These are phyloP conservation scores for Dynastes grantii DNA, from an alignment of 2,888 invertebrate genomes.

Conservation along the genomic window DNA sequence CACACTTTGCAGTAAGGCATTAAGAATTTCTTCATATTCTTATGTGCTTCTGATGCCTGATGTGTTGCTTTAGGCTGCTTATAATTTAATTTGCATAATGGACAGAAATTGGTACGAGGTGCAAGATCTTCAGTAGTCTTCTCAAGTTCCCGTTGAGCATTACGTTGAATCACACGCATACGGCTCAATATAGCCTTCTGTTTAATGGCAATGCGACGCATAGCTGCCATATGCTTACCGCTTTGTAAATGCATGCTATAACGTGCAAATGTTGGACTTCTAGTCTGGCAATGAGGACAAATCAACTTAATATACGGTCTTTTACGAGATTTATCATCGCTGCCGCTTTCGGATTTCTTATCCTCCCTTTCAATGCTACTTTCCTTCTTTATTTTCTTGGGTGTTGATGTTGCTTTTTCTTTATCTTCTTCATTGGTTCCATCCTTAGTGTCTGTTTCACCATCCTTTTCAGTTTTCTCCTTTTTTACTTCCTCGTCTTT, in stretches of 20 bases:
- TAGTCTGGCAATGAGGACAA: conserved; percentile 85
- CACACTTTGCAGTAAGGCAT: conserved; percentile 88
- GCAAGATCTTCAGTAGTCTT: conserved; percentile 77
- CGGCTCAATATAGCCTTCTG: conserved; percentile 83
- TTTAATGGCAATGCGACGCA: conserved; percentile 82
- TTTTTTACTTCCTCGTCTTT: conserved; percentile 70
- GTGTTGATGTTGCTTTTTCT: conserved; percentile 63
- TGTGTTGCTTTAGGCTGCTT: conserved; percentile 79
- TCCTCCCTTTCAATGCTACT: conserved; percentile 74
- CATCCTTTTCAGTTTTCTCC: conserved; percentile 64
- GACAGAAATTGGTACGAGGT: conserved; percentile 68
- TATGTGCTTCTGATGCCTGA: conserved; percentile 85
- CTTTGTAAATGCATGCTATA: conserved; percentile 84
- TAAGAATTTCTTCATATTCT: conserved; percentile 88
- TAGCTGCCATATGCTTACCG: conserved; percentile 80
- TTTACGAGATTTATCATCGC: conserved; percentile 65
- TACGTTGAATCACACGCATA: conserved; percentile 86
- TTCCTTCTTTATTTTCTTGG: conserved; percentile 71
- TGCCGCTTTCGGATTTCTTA: conserved; percentile 70
- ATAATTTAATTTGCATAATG: conserved; percentile 69
- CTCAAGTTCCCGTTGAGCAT: conserved; percentile 85
- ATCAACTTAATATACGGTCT: conserved; percentile 78
- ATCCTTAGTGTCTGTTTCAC: conserved; percentile 58
- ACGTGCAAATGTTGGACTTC: conserved; percentile 82
- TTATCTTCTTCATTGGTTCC: conserved; percentile 60